Percentiles rank a stretch among this genome's conserved stretches.
Evolutionary conservation across 2,888 invertebrate species (phyloP).

Genomic region (Odontocolon sp.): DNA sequence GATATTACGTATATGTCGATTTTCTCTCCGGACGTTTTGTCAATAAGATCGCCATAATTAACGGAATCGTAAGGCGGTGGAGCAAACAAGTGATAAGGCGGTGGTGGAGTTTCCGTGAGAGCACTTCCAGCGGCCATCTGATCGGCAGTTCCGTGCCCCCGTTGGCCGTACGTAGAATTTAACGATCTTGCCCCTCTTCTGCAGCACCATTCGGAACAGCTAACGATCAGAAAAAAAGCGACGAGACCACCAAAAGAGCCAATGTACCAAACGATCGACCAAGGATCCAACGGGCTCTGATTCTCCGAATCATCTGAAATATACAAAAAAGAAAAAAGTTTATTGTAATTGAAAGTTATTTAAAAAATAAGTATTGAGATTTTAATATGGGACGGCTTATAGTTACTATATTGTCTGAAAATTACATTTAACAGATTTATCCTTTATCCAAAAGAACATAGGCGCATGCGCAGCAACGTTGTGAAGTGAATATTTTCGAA

Average conservation of each 20-base stretch:
- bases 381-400: too few relatives aligned
- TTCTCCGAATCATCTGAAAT: slow-evolving; percentile 67
- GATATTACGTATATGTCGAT: slow-evolving; percentile 82
- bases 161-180: slow-evolving; percentile 72
- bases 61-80: slow-evolving; percentile 83
- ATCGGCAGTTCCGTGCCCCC: slow-evolving; percentile 60
- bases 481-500: too few relatives aligned
- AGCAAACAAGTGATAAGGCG: slow-evolving; percentile 83
- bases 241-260: slow-evolving; percentile 83
- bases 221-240: slow-evolving; percentile 83
- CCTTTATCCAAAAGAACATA: too few relatives aligned
- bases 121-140: slow-evolving; percentile 50
- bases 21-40: slow-evolving; percentile 76
- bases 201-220: slow-evolving; percentile 84
- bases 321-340: neutral
- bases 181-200: slow-evolving; percentile 78
- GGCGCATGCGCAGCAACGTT: too few relatives aligned
- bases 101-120: slow-evolving; percentile 81
- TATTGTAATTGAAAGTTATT: too few relatives aligned
- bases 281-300: slow-evolving; percentile 80
- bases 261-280: slow-evolving; percentile 84
- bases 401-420: too few relatives aligned
- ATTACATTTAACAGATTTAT: too few relatives aligned
- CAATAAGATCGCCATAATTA: slow-evolving; percentile 79
- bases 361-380: too few relatives aligned